phyloP scores from a whole-genome alignment of 2,113 vertebrate species.

The Hippocampus zosterae region DNA sequence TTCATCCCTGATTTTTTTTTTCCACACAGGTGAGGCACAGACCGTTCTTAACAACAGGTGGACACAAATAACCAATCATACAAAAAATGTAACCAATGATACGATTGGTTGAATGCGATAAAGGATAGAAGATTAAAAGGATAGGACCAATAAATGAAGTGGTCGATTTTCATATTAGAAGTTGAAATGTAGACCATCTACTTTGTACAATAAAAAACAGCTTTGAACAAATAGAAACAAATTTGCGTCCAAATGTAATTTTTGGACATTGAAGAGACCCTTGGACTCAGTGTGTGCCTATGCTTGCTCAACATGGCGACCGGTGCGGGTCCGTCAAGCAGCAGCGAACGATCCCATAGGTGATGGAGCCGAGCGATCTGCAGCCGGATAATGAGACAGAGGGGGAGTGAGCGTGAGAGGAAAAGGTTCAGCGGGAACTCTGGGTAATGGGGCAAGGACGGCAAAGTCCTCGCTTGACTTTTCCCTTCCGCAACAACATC shows the following conservation, averaged over 20 bases:
- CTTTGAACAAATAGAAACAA: neutral
- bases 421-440: slow-evolving; percentile 41
- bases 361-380: slow-evolving; percentile 56
- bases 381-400: slow-evolving; percentile 58
- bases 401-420: slow-evolving; percentile 41
- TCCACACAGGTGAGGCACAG: neutral
- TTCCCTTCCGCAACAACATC: slow-evolving; percentile 46
- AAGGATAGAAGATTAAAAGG: neutral
- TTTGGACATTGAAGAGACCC: neutral
- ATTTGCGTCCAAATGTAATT: neutral
- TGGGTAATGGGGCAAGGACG: slow-evolving; percentile 49
- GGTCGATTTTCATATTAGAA: too few species aligned
- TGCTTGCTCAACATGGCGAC: slow-evolving; percentile 13
- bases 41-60: neutral
- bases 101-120: neutral
- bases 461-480: slow-evolving; percentile 51
- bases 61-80: too few species aligned
- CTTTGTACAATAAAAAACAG: neutral
- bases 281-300: neutral
- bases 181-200: too few species aligned
- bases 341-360: slow-evolving; percentile 53
- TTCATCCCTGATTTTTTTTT: too few species aligned
- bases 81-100: too few species aligned
- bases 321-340: slow-evolving; percentile 26
- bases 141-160: neutral